A percentile compares a stretch with the other conserved stretches of the same genome.
phyloP scores from a whole-genome alignment of 2,797 vertebrate species.

The Coranthus polyacanthus region DNA sequence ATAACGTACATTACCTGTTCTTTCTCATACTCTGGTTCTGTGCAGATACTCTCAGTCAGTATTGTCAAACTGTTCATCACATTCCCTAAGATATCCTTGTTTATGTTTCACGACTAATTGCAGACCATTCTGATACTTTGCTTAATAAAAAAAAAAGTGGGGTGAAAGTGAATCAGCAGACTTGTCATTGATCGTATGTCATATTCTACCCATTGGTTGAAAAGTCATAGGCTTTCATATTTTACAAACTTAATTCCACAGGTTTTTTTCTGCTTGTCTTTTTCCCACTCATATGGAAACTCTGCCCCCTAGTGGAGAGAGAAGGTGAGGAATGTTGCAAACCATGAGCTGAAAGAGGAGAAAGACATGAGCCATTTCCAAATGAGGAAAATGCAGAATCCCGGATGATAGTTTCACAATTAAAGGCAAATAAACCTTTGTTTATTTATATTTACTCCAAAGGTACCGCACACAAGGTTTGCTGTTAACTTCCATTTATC shows the following conservation, averaged over 20 bases:
- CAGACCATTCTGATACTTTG: constrained; percentile 76
- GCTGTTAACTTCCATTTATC: too few species aligned
- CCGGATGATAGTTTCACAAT: too few species aligned
- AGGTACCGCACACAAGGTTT: too few species aligned
- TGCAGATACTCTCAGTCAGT: constrained; percentile 41
- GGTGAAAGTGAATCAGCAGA: constrained; percentile 40
- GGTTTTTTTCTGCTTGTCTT: background rate
- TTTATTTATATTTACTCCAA: too few species aligned
- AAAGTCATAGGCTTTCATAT: too few species aligned
- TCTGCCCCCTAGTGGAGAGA: constrained; percentile 24
- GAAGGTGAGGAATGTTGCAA: background rate
- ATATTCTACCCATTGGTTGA: background rate
- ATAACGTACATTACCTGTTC: constrained; percentile 29
- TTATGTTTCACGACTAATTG: constrained; percentile 70
- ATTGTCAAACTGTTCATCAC: constrained; percentile 49
- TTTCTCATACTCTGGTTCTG: constrained; percentile 49
- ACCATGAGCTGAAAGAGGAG: too few species aligned
- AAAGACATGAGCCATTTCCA: too few species aligned
- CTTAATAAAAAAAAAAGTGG: constrained; percentile 78
- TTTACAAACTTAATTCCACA: too few species aligned
- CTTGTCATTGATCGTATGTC: constrained; percentile 1
- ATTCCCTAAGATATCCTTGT: constrained; percentile 58
- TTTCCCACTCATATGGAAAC: constrained; percentile 11
- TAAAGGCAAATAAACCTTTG: too few species aligned
- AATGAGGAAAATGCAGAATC: too few species aligned